Conservation (phyloP, 1,140 invertebrate species). For the Drosophila guanche region DNA sequence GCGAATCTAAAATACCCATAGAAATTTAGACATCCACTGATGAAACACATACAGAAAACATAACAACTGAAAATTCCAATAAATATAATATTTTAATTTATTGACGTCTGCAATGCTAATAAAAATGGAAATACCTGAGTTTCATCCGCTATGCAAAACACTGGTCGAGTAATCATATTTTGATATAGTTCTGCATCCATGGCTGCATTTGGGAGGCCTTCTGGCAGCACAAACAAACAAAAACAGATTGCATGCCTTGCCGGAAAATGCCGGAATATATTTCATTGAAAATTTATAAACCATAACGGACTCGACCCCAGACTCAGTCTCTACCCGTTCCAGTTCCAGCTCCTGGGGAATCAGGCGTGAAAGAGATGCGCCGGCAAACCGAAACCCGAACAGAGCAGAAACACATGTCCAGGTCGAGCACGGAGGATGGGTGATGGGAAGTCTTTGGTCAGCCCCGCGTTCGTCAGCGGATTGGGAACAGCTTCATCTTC, state of each 20-base stretch:
- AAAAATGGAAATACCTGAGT: constrained; percentile 15
- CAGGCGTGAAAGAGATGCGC: constrained; percentile 38
- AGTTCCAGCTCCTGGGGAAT: constrained; percentile 2
- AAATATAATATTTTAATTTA: no score
- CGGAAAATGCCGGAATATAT: constrained; percentile 53
- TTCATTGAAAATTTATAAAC: constrained; percentile 68
- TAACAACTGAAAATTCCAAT: no score
- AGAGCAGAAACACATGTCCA: constrained; percentile 50
- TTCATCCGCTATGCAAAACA: not conserved
- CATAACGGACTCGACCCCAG: constrained; percentile 58
- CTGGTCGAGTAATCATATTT: constrained; percentile 19
- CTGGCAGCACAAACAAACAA: constrained; percentile 70
- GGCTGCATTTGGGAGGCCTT: constrained; percentile 56
- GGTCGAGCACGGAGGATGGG: constrained; percentile 3
- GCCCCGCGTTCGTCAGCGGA: constrained; percentile 6
- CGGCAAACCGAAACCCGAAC: constrained; percentile 30
- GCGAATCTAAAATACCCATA: constrained; percentile 21
- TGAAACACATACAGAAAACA: not conserved
- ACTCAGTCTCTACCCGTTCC: no score
- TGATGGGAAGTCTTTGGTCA: constrained; percentile 5
- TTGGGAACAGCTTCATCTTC: constrained; percentile 8
- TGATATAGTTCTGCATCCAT: constrained; percentile 56
- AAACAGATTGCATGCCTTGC: constrained; percentile 59
- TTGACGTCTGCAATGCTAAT: no score
- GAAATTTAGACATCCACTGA: not conserved